Evolutionary conservation across 2,797 vertebrate species (phyloP).

Genomic region (Anguilla marmorata): DNA sequence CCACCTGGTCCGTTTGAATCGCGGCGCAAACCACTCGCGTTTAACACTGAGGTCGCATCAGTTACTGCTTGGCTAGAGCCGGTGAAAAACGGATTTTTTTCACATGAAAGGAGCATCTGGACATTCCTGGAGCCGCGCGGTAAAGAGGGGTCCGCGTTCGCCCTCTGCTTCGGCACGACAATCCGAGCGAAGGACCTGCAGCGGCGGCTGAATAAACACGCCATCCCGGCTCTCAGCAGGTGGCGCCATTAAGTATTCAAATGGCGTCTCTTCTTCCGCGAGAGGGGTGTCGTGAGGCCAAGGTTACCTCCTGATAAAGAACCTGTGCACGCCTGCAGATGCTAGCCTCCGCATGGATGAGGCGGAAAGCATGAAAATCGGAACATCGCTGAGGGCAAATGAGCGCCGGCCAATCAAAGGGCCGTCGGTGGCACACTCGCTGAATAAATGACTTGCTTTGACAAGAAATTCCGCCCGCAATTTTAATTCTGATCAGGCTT

Average conservation of each 20-base stretch:
- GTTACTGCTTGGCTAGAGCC: slow-evolving; percentile 31
- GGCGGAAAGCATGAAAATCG: slow-evolving; percentile 66
- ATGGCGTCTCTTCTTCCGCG: slow-evolving; percentile 58
- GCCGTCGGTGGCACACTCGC: slow-evolving; percentile 70
- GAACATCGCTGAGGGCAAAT: slow-evolving; percentile 70
- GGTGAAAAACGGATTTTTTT: slow-evolving; percentile 26
- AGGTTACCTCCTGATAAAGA: slow-evolving; percentile 74
- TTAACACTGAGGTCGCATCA: slow-evolving; percentile 26
- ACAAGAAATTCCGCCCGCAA: slow-evolving; percentile 86
- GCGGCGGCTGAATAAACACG: slow-evolving; percentile 78
- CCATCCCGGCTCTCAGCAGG: slow-evolving; percentile 75
- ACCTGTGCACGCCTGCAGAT: slow-evolving; percentile 60
- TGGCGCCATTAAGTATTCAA: slow-evolving; percentile 73
- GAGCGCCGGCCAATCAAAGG: slow-evolving; percentile 76
- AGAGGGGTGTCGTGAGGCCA: slow-evolving; percentile 75
- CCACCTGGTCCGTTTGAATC: slow-evolving; percentile 13
- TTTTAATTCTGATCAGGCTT: slow-evolving; percentile 95
- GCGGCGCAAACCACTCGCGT: slow-evolving; percentile 11
- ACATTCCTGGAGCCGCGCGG: slow-evolving; percentile 13
- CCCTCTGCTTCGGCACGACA: slow-evolving; percentile 44
- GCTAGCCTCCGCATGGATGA: slow-evolving; percentile 36
- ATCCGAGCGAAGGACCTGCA: slow-evolving; percentile 63
- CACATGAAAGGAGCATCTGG: slow-evolving; percentile 42
- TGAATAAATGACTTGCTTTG: slow-evolving; percentile 86
- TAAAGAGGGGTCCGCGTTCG: not conserved